These are phyloP conservation scores for Atherinosoma microstoma DNA, from an alignment of 2,797 vertebrate species.

Conservation along the genomic window DNA sequence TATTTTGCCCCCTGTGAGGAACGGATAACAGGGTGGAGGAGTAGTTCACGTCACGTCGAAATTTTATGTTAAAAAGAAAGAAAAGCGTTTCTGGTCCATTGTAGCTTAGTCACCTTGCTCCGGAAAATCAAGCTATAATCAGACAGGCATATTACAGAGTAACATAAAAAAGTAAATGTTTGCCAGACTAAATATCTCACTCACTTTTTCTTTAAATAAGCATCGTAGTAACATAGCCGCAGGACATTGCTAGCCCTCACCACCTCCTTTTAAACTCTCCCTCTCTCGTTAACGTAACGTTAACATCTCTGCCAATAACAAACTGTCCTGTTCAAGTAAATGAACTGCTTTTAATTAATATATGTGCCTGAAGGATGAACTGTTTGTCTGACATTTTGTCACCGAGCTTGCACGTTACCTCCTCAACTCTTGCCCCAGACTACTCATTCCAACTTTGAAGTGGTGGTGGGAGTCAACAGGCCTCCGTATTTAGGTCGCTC, in stretches of 20 bases:
- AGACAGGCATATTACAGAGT: neutral
- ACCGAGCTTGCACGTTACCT: conserved; percentile 44
- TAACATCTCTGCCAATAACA: neutral
- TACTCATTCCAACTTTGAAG: conserved; percentile 75
- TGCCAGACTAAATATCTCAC: neutral
- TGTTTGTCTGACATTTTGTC: conserved; percentile 54
- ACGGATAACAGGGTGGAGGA: conserved; percentile 64
- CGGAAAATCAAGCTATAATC: fast-evolving
- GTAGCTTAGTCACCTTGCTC: neutral
- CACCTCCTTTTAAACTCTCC: conserved; percentile 34
- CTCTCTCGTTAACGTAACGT: neutral
- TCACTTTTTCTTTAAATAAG: conserved; percentile 3
- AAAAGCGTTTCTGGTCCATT: conserved; percentile 12
- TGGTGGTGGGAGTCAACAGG: conserved; percentile 60
- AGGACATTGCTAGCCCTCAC: conserved; percentile 51
- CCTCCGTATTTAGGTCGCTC: conserved; percentile 63
- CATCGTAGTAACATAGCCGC: conserved; percentile 35
- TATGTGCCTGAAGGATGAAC: conserved; percentile 16
- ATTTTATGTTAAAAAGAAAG: conserved; percentile 35
- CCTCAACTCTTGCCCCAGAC: conserved; percentile 58
- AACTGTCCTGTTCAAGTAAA: neutral
- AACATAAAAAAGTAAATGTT: neutral
- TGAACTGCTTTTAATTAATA: neutral
- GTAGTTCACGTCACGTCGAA: conserved; percentile 43
- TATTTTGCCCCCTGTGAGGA: conserved; percentile 20